Conservation (phyloP, 2,888 invertebrate species). For the Pocota personata region DNA sequence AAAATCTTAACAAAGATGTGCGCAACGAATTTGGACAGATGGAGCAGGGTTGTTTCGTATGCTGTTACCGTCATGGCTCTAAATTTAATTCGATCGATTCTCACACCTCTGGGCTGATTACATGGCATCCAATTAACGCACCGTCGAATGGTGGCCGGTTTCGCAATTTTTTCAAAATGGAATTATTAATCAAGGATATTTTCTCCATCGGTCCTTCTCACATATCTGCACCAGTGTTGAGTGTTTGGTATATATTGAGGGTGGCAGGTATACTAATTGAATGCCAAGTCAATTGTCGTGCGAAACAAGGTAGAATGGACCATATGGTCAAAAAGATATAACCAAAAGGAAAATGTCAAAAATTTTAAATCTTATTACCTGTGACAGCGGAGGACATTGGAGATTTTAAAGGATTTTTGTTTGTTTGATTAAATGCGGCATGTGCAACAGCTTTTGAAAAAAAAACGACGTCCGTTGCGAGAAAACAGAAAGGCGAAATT, state of each 20-base stretch:
- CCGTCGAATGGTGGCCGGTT: constrained; percentile 7
- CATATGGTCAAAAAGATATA: neutral
- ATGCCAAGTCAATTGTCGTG: neutral
- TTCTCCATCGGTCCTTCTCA: neutral
- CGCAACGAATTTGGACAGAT: constrained; percentile 70
- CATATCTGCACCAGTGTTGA: neutral
- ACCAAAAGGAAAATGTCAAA: constrained; percentile 14
- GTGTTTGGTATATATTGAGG: neutral
- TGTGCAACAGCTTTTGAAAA: neutral
- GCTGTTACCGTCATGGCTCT: constrained; percentile 28
- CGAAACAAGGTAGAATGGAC: neutral
- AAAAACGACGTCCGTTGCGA: neutral
- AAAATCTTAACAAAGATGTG: constrained; percentile 72
- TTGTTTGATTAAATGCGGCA: neutral
- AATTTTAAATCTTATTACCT: constrained; percentile 27
- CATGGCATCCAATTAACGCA: constrained; percentile 65
- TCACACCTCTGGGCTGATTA: constrained; percentile 68
- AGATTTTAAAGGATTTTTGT: neutral
- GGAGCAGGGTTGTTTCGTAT: constrained; percentile 14
- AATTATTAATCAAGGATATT: constrained; percentile 24
- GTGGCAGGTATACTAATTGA: neutral
- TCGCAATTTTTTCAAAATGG: constrained; percentile 37
- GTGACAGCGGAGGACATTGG: neutral
- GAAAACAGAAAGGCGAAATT: constrained; percentile 18
- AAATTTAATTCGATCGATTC: constrained; percentile 71